Percentiles rank a stretch among this genome's conserved stretches.
These are phyloP conservation scores for Malachius bipustulatus DNA, from an alignment of 2,888 invertebrate genomes.

Conservation along the genomic window DNA sequence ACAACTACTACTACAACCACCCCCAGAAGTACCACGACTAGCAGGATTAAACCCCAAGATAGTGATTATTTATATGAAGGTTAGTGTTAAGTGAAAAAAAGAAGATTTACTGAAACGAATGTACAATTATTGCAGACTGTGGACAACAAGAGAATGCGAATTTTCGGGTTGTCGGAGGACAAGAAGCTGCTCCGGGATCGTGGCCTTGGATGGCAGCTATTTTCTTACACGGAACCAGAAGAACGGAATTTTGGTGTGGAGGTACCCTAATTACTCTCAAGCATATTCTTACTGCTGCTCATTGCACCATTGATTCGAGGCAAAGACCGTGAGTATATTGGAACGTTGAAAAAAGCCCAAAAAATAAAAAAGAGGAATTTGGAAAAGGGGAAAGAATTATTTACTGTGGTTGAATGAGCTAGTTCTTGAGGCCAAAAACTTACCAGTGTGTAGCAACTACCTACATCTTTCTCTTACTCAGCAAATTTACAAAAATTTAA, in stretches of 20 bases:
- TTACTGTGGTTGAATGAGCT: too few relatives aligned
- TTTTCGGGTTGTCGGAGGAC: conserved; percentile 85
- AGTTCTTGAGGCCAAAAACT: too few relatives aligned
- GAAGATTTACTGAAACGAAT: background rate
- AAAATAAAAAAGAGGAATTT: too few relatives aligned
- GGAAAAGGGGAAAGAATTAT: too few relatives aligned
- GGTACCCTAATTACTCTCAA: conserved; percentile 73
- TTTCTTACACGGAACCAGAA: conserved; percentile 71
- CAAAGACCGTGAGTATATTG: conserved; percentile 65
- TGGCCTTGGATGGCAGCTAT: conserved; percentile 98
- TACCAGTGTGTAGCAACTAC: too few relatives aligned
- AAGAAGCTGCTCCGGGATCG: conserved; percentile 68
- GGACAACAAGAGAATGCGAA: conserved; percentile 72
- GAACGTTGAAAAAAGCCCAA: too few relatives aligned
- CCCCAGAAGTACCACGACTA: conserved; percentile 9
- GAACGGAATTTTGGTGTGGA: conserved; percentile 89
- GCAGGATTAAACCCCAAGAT: background rate
- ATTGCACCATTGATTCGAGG: conserved; percentile 81
- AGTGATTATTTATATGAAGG: conserved; percentile 31
- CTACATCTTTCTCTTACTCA: too few relatives aligned
- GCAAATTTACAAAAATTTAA: too few relatives aligned
- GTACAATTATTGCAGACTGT: conserved; percentile 60
- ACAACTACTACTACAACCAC: conserved; percentile 13
- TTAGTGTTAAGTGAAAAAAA: conserved; percentile 25
- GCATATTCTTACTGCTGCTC: conserved; percentile 81